Percentiles rank a stretch among this genome's conserved stretches.
Evolutionary conservation across 2,888 invertebrate genomes (phyloP).

Genomic region (Apodemia duryi): DNA sequence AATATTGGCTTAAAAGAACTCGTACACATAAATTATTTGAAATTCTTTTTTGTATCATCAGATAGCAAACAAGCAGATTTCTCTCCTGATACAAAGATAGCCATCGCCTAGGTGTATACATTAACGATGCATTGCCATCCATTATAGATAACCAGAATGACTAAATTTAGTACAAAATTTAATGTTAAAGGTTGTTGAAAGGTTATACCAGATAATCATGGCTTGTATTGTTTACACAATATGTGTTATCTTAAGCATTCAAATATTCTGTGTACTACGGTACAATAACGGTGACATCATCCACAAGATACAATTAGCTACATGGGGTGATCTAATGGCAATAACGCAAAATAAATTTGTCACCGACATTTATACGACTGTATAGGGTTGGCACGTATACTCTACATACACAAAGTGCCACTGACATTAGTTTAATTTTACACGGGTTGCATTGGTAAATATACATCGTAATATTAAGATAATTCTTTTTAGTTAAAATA

Average conservation of each 20-base stretch:
- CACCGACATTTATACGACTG: neutral
- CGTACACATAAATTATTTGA: too few relatives aligned
- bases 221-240: neutral
- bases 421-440: too few relatives aligned
- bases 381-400: neutral
- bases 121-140: too few relatives aligned
- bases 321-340: constrained; percentile 7
- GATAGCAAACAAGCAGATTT: too few relatives aligned
- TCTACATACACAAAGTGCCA: neutral
- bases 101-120: too few relatives aligned
- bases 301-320: neutral
- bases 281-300: neutral
- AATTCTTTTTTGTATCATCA: too few relatives aligned
- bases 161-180: neutral
- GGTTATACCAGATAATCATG: neutral
- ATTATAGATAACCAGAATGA: too few relatives aligned
- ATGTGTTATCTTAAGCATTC: neutral
- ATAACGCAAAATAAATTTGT: constrained; percentile 6
- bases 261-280: neutral
- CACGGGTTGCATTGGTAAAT: too few relatives aligned
- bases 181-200: neutral
- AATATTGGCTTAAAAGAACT: too few relatives aligned
- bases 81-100: too few relatives aligned
- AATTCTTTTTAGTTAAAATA: too few relatives aligned
- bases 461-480: too few relatives aligned